These are phyloP conservation scores for Myzus persicae DNA, from an alignment of 1,140 invertebrate species.

Conservation along the genomic window DNA sequence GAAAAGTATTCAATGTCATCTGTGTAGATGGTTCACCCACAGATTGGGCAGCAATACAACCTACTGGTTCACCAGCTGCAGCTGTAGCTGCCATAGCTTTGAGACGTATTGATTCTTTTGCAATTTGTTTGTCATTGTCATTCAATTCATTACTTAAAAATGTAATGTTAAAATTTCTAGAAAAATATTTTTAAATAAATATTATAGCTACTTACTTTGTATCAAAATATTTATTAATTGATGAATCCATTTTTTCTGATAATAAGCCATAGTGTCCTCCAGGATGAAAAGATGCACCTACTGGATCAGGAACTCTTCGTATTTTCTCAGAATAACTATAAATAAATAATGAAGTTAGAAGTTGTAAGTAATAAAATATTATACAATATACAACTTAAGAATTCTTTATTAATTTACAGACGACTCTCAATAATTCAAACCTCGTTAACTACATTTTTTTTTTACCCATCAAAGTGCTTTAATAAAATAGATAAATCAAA, in stretches of 20 bases:
- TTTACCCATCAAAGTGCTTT: too few species aligned
- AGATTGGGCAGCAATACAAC: slow-evolving; percentile 92
- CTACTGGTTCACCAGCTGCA: slow-evolving; percentile 94
- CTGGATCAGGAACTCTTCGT: slow-evolving; percentile 75
- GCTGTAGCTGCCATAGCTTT: slow-evolving; percentile 53
- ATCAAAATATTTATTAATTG: slow-evolving; percentile 75
- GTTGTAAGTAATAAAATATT: background rate
- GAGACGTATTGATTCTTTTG: slow-evolving; percentile 45
- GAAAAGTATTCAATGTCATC: slow-evolving; percentile 99
- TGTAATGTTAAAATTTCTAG: background rate
- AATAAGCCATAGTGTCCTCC: slow-evolving; percentile 82
- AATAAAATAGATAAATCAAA: too few species aligned
- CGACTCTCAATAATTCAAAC: too few species aligned
- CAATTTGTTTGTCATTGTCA: slow-evolving; percentile 21
- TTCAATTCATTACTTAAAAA: slow-evolving; percentile 27
- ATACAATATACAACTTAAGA: background rate
- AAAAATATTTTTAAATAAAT: background rate
- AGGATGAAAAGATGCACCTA: slow-evolving; percentile 74
- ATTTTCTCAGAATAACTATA: slow-evolving; percentile 2
- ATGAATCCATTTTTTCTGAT: slow-evolving; percentile 77
- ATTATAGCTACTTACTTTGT: slow-evolving; percentile 58
- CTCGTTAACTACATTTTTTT: too few species aligned
- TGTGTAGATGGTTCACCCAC: slow-evolving; percentile 99
- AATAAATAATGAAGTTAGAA: background rate
- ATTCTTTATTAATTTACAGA: background rate